Evolutionary conservation across 92 coral and sea anemone species (phyloP), one percentile per base, ranked within the genome.

Genomic region (Parazoanthus swiftii): DNA sequence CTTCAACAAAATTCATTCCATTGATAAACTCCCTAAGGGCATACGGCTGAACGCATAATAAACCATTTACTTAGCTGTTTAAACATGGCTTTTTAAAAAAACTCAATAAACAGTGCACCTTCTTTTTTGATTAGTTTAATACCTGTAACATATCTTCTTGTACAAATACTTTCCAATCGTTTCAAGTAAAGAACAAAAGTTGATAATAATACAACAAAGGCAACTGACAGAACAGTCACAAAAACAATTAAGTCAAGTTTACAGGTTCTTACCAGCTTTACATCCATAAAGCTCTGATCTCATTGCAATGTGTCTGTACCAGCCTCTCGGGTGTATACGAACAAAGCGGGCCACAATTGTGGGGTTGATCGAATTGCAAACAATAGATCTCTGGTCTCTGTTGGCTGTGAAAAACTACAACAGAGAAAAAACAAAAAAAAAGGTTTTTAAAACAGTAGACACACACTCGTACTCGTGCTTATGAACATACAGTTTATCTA

Each of bases 251-350:
- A 68, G 63, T 82, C 14, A 25, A 29, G 26, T 44, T 5, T 18
- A 59, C 18, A 66, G 16, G 37, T 43, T 10, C 87, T 84, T 71
- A 84, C 87, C 87, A 84, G 87, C 87, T 84, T 84, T 84, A 3
- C 87, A 84, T 8, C 87, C 87, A 70, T 84, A 84, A 43, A 84
- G 68, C 51, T 84, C 87, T 10, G 77, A 43, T 84, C 87, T 84
- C 87, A 84, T 71, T 37, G 87, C 77, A 23, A 84, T 84, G 79
- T 72, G 87, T 71, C 87, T 71, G 29, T 84, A 84, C 87, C 87
- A 84, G 87, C 87, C 77, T 84, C 87, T 71, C 9, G 87, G 87
- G 6, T 84, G 87, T 39, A 84, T 84, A 8, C 87, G 87, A 70
- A 84, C 79, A 84, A 84, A 84, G 11, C 87, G 87, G 42, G 87